These are phyloP conservation scores for Poecilia velifera DNA, from an alignment of 2,797 vertebrate genomes.

Conservation along the genomic window DNA sequence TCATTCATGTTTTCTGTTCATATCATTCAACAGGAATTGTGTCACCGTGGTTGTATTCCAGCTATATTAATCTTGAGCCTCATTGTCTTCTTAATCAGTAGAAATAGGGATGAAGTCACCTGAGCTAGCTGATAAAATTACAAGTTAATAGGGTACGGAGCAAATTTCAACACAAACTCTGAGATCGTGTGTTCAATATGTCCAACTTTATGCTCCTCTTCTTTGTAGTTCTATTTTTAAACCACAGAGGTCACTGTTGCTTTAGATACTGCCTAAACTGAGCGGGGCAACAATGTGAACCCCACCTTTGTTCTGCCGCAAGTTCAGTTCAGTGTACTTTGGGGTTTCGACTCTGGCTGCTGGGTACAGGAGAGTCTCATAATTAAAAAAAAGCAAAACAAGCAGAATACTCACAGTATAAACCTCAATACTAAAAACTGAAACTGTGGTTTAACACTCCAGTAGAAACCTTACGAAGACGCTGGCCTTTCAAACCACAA, in stretches of 20 bases:
- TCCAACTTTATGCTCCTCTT: slow-evolving; percentile 2
- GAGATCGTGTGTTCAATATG: slow-evolving; percentile 11
- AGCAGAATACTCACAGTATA: slow-evolving; percentile 14
- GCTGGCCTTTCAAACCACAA: background rate
- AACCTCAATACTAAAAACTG: slow-evolving; percentile 45
- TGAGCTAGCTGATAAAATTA: background rate
- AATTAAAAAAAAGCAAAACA: slow-evolving; percentile 31
- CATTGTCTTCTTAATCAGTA: background rate
- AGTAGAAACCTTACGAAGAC: slow-evolving; percentile 1
- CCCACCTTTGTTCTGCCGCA: slow-evolving; percentile 7
- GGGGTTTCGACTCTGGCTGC: slow-evolving; percentile 31
- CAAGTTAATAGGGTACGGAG: background rate
- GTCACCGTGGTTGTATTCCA: background rate
- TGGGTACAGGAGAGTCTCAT: slow-evolving; percentile 20
- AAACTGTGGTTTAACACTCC: slow-evolving; percentile 32
- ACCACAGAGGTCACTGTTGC: slow-evolving; percentile 87
- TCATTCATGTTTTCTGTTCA: background rate
- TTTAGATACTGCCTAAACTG: slow-evolving; percentile 67
- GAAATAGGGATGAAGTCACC: too few species aligned
- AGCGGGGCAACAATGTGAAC: slow-evolving; percentile 10
- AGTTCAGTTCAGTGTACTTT: slow-evolving; percentile 14
- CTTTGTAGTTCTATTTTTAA: slow-evolving; percentile 67
- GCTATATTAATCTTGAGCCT: background rate
- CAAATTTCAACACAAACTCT: background rate
- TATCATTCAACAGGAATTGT: background rate